Evolutionary conservation across 2,797 vertebrate species (phyloP).

Genomic region (Notolabrus celidotus): DNA sequence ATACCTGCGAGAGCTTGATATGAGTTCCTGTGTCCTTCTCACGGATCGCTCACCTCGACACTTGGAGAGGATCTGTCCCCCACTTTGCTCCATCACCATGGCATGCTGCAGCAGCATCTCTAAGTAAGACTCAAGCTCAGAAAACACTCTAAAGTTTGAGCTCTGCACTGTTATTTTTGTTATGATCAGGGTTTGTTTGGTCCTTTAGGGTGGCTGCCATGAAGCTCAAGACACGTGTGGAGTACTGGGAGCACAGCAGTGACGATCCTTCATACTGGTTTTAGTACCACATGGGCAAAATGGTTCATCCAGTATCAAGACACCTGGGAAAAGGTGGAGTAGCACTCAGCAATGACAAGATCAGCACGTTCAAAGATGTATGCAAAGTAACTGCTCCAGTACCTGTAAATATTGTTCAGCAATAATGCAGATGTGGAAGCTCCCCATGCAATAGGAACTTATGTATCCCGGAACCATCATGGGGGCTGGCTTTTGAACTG

Average conservation of each 20-base stretch:
- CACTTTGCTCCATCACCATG: slow-evolving; percentile 85
- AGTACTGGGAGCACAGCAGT: slow-evolving; percentile 81
- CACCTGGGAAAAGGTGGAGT: slow-evolving; percentile 31
- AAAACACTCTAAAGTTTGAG: neutral
- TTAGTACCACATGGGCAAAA: slow-evolving; percentile 59
- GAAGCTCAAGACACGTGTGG: slow-evolving; percentile 76
- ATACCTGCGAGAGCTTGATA: slow-evolving; percentile 85
- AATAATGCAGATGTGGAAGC: too few relatives aligned
- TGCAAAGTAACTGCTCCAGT: too few relatives aligned
- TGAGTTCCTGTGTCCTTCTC: slow-evolving; percentile 86
- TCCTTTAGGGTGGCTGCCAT: slow-evolving; percentile 80
- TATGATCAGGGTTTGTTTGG: slow-evolving; percentile 22
- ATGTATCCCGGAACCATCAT: too few relatives aligned
- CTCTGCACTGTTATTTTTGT: neutral
- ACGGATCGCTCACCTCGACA: slow-evolving; percentile 79
- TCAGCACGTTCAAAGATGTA: slow-evolving; percentile 13
- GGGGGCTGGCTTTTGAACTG: too few relatives aligned
- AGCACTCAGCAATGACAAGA: slow-evolving; percentile 14
- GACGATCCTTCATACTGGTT: slow-evolving; percentile 79
- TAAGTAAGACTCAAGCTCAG: slow-evolving; percentile 74
- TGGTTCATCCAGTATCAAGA: slow-evolving; percentile 33
- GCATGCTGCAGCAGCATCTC: slow-evolving; percentile 85
- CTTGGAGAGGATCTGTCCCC: slow-evolving; percentile 82
- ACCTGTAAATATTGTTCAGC: too few relatives aligned
- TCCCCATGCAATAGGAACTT: too few relatives aligned